Evolutionary conservation across 2,797 vertebrate species (phyloP).

Genomic region (Selene dorsalis): DNA sequence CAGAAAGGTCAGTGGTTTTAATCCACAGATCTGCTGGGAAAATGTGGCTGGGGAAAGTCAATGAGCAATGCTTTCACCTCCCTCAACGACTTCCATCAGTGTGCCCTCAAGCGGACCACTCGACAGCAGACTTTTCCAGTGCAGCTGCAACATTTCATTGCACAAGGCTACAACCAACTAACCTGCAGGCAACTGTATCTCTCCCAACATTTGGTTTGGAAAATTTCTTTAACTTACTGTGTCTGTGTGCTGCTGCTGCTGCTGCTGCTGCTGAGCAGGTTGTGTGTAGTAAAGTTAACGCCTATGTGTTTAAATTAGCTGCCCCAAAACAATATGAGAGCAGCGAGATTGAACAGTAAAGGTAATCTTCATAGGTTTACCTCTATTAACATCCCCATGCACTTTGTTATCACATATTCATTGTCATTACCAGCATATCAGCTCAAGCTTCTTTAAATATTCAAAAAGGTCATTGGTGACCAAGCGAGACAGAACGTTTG

Average conservation of each 20-base stretch:
- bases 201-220: background rate
- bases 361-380: no score
- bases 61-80: slow-evolving; percentile 35
- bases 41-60: slow-evolving; percentile 15
- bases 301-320: background rate
- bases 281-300: no score
- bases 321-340: background rate
- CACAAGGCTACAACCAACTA: background rate
- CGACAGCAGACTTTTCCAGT: background rate
- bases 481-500: no score
- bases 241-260: no score
- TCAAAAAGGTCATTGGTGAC: background rate
- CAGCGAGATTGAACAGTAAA: background rate
- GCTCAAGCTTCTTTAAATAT: no score
- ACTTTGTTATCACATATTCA: no score
- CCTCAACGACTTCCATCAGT: slow-evolving; percentile 23
- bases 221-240: no score
- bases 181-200: background rate
- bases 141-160: slow-evolving; percentile 1
- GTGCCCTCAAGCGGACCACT: slow-evolving; percentile 17
- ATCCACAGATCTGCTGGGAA: slow-evolving; percentile 43
- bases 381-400: no score
- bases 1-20: slow-evolving; percentile 63
- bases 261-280: no score
- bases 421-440: no score